Percentiles rank a stretch among this genome's conserved stretches.
These are phyloP conservation scores for Sus scrofa DNA, from an alignment of 2,113 vertebrate species.

Conservation along the genomic window T2T-Sscrofa CM000820.6:135095001-135095500, in stretches of 20 bases:
- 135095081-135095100: not conserved
- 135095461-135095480: not conserved
- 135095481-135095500: not conserved
- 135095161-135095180: not conserved
- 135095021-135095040: not conserved
- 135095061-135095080: not conserved
- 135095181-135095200: not conserved
- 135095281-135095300: slow-evolving; percentile 35
- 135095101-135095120: not conserved
- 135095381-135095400: not conserved
- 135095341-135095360: not conserved
- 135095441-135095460: not conserved
- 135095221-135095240: not conserved
- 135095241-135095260: not conserved
- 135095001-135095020: not conserved
- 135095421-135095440: not conserved
- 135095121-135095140: not conserved
- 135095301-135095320: not conserved
- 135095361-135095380: not conserved
- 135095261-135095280: not conserved
- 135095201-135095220: not conserved
- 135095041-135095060: not conserved
- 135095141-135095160: not conserved
- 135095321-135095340: not conserved
- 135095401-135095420: not conserved